Percentiles rank a stretch among this genome's conserved stretches.
Conservation (phyloP, 2,888 invertebrate genomes). For the Aelia acuminata region DNA sequence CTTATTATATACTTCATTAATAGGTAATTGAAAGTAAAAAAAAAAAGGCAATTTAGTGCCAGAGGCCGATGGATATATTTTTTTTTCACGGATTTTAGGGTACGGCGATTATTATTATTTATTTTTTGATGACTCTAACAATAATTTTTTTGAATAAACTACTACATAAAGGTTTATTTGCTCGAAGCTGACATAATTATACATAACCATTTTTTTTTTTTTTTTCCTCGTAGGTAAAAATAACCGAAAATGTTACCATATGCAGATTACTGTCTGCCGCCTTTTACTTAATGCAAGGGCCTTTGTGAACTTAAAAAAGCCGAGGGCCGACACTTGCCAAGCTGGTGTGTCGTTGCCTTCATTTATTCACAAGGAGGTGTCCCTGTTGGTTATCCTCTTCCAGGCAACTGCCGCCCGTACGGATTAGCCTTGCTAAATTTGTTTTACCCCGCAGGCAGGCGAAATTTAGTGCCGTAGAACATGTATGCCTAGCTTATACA, state of each 20-base stretch:
- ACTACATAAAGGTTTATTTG: neutral
- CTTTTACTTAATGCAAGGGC: slow-evolving; percentile 23
- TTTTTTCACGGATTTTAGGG: too few species aligned
- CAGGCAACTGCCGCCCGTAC: slow-evolving; percentile 6
- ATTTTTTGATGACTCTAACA: too few species aligned
- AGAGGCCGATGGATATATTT: too few species aligned
- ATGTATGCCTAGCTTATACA: neutral
- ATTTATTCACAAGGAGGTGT: slow-evolving; percentile 35
- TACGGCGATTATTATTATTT: too few species aligned
- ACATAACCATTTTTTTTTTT: neutral
- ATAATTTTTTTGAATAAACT: neutral
- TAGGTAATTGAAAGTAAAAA: too few species aligned
- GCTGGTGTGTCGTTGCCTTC: slow-evolving; percentile 24
- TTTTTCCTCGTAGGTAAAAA: neutral
- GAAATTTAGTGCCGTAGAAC: neutral
- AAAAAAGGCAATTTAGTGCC: too few species aligned
- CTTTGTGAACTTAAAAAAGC: slow-evolving; percentile 35
- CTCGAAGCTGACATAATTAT: neutral
- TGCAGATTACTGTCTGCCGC: neutral
- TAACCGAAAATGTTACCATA: slow-evolving; percentile 6
- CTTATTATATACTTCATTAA: too few species aligned
- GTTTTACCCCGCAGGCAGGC: neutral
- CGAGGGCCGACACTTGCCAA: slow-evolving; percentile 7
- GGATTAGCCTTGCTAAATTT: slow-evolving; percentile 35
- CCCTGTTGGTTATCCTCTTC: slow-evolving; percentile 32